Evolutionary conservation across 2,113 vertebrate genomes (phyloP), one percentile per base, ranked within the genome.

Genomic region (Chelonoidis abingdonii): DNA sequence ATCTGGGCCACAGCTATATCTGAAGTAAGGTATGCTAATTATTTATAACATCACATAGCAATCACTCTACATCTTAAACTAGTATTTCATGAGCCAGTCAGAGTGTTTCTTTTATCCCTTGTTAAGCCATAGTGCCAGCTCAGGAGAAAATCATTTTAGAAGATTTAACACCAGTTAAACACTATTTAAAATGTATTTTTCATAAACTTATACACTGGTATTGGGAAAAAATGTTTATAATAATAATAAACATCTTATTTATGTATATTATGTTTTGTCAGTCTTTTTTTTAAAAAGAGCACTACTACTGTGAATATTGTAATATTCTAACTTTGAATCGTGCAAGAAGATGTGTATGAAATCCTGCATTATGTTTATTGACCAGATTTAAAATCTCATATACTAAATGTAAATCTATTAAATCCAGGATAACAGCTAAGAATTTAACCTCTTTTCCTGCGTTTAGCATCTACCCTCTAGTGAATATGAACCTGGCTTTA

Each of bases 41-140:
- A 98, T 97, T 97, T 97, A 97, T 97, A 98, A 88, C 95, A 95
- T 96, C 96, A 89, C 93, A 97, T 96, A 96, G 87, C 92, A 95
- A 91, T 89, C 84, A 95, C 86, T 97, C 92, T 85, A 87, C 91
- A 96, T 94, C 88, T 95, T 96, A 96, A 98, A 97, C 90, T 97
- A 96, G 89, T 94, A 65, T 97, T 96, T 96, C 89, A 88, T 93
- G 92, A 97, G 96, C 97, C 96, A 97, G 94, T 95, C 89, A 94
- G 88, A 95, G 54, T 95, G 94, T 95, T 97, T 94, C 92, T 97
- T 89, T 95, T 95, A 97, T 94, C 94, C 89, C 94, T 97, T 94
- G 80, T 89, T 98, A 93, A 93, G 95, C 95, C 87, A 89, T 87
- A 95, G 89, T 96, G 90, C 91, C 95, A 96, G 89, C 89, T 97